These are phyloP conservation scores for Rhynchomys soricoides DNA, from an alignment of 2,113 vertebrate genomes.

Conservation along the genomic window DNA sequence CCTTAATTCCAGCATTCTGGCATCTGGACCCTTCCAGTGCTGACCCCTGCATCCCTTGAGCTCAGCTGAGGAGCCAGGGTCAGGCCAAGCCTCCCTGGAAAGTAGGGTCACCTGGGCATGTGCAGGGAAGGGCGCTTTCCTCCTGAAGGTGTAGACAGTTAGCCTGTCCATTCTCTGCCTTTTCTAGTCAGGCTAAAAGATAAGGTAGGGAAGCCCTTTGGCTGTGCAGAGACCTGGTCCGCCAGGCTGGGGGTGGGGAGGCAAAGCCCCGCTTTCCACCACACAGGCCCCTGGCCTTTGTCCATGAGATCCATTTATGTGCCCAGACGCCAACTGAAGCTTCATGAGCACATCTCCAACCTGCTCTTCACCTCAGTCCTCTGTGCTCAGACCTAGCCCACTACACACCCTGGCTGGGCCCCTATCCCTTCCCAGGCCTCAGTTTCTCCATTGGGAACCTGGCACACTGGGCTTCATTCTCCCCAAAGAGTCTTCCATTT, in stretches of 20 bases:
- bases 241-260: accelerated
- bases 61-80: background rate
- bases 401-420: background rate
- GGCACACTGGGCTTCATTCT: background rate
- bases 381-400: background rate
- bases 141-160: background rate
- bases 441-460: conserved; percentile 12
- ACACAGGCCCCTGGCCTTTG: background rate
- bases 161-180: background rate
- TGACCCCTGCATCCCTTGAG: background rate
- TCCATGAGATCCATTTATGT: background rate
- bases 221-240: accelerated
- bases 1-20: background rate
- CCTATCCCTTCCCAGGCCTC: background rate
- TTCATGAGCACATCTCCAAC: accelerated
- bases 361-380: background rate
- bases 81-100: background rate
- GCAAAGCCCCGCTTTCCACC: background rate
- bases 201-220: background rate
- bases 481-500: background rate
- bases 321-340: background rate
- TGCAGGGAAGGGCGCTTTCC: background rate
- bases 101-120: background rate
- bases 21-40: background rate
- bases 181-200: background rate